These are phyloP conservation scores for Apteryx owenii DNA, from an alignment of 2,113 vertebrate genomes.

Conservation along the genomic window DNA sequence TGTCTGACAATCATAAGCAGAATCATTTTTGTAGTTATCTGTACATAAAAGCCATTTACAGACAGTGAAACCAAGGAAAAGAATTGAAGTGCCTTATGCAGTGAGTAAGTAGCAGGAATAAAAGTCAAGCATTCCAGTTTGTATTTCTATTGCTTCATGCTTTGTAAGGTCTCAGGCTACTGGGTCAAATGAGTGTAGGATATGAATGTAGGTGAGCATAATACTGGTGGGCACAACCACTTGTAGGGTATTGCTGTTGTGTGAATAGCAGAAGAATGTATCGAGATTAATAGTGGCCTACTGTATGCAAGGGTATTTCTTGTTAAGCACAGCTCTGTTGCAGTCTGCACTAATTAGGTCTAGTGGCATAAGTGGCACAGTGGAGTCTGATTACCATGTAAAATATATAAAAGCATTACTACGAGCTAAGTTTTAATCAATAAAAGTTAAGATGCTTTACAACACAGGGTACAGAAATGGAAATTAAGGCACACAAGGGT, in stretches of 20 bases:
- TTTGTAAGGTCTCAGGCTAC: neutral
- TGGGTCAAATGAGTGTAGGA: neutral
- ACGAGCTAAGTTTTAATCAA: neutral
- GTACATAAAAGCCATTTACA: neutral
- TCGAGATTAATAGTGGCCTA: neutral
- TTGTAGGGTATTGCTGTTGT: neutral
- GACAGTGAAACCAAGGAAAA: neutral
- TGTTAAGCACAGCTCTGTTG: neutral
- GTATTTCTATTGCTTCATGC: neutral
- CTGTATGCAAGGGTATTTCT: neutral
- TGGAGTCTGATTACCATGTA: neutral
- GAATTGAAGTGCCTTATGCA: neutral
- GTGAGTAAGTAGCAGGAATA: neutral
- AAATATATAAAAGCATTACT: neutral
- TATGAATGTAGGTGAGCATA: neutral
- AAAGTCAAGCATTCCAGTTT: fast-evolving
- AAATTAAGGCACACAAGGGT: neutral
- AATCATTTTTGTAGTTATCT: neutral
- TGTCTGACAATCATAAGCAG: neutral
- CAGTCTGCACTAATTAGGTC: neutral
- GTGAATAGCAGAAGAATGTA: neutral
- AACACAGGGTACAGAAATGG: neutral
- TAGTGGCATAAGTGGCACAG: fast-evolving
- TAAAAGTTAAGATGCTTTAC: neutral
- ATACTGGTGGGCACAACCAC: neutral